A percentile compares a stretch with the other conserved stretches of the same genome.
phyloP scores from a whole-genome alignment of 2,797 vertebrate species.

The Botia almorhae region DNA sequence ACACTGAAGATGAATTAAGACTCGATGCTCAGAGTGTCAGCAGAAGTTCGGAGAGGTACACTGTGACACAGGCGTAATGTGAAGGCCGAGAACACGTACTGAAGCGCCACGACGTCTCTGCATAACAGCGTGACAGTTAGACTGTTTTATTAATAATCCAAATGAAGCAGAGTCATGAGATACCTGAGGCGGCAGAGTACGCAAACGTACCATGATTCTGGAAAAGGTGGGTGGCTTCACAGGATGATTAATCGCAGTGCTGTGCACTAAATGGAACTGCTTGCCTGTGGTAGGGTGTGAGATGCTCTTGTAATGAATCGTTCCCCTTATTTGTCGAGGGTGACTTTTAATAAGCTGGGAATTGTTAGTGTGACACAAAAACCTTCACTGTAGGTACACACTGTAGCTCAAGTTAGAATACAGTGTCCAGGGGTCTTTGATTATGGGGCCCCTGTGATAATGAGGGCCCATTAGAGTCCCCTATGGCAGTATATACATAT shows the following conservation, averaged over 20 bases:
- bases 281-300: constrained; percentile 15
- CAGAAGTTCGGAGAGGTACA: constrained; percentile 36
- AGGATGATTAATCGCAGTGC: constrained; percentile 39
- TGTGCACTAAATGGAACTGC: constrained; percentile 32
- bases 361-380: constrained; percentile 2
- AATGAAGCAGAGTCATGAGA: constrained; percentile 38
- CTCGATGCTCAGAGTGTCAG: constrained; percentile 32
- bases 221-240: neutral
- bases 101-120: neutral
- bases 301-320: constrained; percentile 1
- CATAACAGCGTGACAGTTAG: constrained; percentile 40
- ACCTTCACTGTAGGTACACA: constrained; percentile 19
- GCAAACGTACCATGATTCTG: constrained; percentile 11
- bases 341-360: constrained; percentile 26
- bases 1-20: constrained; percentile 45
- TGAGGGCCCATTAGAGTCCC: too few relatives aligned
- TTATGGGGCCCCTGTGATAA: neutral
- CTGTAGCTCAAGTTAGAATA: constrained; percentile 7
- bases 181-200: constrained; percentile 31
- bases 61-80: constrained; percentile 29
- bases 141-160: constrained; percentile 41
- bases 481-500: too few relatives aligned
- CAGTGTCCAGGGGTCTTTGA: too few relatives aligned
- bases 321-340: constrained; percentile 25
- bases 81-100: constrained; percentile 7